Evolutionary conservation across 2,797 vertebrate genomes (phyloP), one percentile per base, ranked within the genome.

Genomic region (Amblyraja radiata): DNA sequence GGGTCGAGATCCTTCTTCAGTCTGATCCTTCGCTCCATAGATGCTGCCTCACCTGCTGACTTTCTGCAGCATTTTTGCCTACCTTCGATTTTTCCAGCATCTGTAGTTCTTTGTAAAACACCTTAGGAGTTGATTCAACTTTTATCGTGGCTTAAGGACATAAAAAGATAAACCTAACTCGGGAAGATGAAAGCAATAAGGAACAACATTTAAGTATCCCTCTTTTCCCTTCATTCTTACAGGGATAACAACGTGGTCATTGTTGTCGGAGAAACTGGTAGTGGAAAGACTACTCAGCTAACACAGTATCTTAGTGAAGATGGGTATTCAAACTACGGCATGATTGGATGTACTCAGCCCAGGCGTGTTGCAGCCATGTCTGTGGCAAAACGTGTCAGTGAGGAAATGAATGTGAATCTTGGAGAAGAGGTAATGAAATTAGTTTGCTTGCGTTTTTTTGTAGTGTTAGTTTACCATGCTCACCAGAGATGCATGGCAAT

Each of bases 161-260:
- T 88, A 65, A 88, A 6, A 68, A 63, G 16, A 68, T 18, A 65
- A 21, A 36, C 16, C 6, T 68, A 68, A 18, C 32, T 88, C 5
- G n/a, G 16, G n/a, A 36, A 36, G 16, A 10, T 76, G 21, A n/a
- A 74, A 91, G 39, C 39, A 32, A 9, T 58, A 16, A 28, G 36
- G 9, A 9, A 71, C 63, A 68, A 10, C 84, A 71, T 84, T 54
- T 13, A 9, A 0, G 58, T 58, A 78, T 93, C 73, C 32, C 0
- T 0, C 76, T 86, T 86, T 73, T 93, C 18, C 14, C 39, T 83
- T 93, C 83, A 93, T 91, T 84, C 71, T 94, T 94, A 39, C 94
- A 99, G 99, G 95, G 99, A 99, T 95, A 99, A 99, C 95, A 99
- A 97, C 95, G 99, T 99, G 0, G 99, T 99, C 94, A 98, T 99